phyloP scores from a whole-genome alignment of 2,113 vertebrate genomes.

The Petromus typicus region DNA sequence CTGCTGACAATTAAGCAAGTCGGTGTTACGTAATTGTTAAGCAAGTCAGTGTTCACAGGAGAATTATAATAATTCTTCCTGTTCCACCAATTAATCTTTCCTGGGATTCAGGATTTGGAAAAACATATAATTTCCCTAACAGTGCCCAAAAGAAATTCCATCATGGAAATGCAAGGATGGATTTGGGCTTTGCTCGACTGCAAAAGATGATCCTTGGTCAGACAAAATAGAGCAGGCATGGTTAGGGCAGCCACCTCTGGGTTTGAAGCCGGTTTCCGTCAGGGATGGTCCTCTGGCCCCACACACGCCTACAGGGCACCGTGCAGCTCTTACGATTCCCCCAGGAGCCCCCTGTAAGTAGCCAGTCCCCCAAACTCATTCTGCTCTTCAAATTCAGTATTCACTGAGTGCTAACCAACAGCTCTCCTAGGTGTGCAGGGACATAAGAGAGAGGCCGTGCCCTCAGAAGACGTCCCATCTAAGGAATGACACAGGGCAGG shows the following conservation, averaged over 20 bases:
- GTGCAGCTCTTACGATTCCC: background rate
- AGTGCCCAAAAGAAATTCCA: conserved; percentile 8
- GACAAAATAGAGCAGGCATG: background rate
- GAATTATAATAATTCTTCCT: background rate
- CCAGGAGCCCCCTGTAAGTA: background rate
- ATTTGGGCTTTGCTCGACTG: background rate
- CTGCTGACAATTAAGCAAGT: background rate
- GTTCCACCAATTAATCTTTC: background rate
- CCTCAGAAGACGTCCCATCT: background rate
- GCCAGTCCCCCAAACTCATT: background rate
- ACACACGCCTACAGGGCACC: background rate
- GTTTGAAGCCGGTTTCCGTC: too few species aligned
- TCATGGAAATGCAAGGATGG: background rate
- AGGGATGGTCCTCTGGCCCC: background rate
- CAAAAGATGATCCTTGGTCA: background rate
- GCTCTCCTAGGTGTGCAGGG: background rate
- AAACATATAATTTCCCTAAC: background rate
- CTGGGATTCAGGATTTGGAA: conserved; percentile 17
- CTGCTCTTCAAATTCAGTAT: background rate
- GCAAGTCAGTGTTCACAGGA: background rate
- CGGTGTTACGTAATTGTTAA: too few species aligned
- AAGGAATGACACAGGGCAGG: background rate
- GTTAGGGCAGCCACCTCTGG: too few species aligned
- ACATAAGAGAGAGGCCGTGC: background rate
- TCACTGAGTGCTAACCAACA: background rate